Evolutionary conservation across 1,140 invertebrate genomes (phyloP), one percentile per base, ranked within the genome.

Genomic region (Oryctes rhinoceros): DNA sequence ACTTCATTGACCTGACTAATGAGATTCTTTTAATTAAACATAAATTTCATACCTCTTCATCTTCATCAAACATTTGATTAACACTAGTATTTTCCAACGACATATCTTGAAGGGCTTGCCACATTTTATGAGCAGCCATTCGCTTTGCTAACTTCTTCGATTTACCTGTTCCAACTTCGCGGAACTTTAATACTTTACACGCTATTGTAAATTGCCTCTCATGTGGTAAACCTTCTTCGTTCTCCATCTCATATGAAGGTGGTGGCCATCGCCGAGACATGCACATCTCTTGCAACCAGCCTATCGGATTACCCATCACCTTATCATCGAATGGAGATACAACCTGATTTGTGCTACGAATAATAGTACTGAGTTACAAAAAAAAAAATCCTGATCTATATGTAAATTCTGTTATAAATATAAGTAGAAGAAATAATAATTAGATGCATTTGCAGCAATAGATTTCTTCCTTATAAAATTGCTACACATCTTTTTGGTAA

Each of bases 241-340:
- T 93, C 85, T 94, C 94, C 81, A 97, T 96, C 83, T 97, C 94
- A 88, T 99, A 99, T 37, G 93, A 93, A 49, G 97, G 97, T 53
- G 97, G 97, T 74, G 96, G 96, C 94, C 96, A 97, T 80, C 96
- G 94, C 78, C 94, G 92, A 79, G 96, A 96, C 95, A 99, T 98
- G 85, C 97, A 99, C 87, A 98, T 92, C 88, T 99, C 98, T 89
- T 99, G 97, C 11, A 99, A 89, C 88, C 95, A 94, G 35, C 98
- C 97, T 82, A 99, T 97, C 15, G 97, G 98, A 88, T 99, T 99
- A n/a, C 92, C 92, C 84, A 93, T 90, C 11, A 91, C 89, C 83
- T 93, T 93, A 83, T 94, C 93, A 82, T 94, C 93, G 80, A 91
- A 87, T 9, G 87, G 85, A 13, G 86, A 86, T 9, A 86, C 84